Percentiles rank a stretch among this genome's conserved stretches.
phyloP scores from a whole-genome alignment of 2,888 invertebrate genomes.

The Scaptomyza flava region DNA sequence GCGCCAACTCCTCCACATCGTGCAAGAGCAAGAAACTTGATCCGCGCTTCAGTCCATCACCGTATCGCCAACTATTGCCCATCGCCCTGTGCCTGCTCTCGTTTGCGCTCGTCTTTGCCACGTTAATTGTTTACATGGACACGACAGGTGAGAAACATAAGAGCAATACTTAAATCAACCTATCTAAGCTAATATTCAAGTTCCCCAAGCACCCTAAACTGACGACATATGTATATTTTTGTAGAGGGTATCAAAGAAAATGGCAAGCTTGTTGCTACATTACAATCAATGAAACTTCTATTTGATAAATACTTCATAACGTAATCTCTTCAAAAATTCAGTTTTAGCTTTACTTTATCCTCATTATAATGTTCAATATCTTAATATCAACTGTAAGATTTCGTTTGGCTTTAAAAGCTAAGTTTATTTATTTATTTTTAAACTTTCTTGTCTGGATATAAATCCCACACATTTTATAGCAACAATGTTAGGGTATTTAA shows the following conservation, averaged over 20 bases:
- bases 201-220: not conserved
- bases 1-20: conserved; percentile 47
- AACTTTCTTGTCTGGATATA: too few relatives aligned
- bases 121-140: conserved; percentile 92
- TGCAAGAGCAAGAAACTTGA: conserved; percentile 84
- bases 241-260: not conserved
- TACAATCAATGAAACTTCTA: too few relatives aligned
- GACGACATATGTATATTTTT: not conserved
- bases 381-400: too few relatives aligned
- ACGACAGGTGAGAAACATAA: conserved; percentile 87
- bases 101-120: conserved; percentile 92
- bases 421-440: too few relatives aligned
- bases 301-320: too few relatives aligned
- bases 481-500: conserved; percentile 11
- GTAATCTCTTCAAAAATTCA: too few relatives aligned
- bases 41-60: conserved; percentile 83
- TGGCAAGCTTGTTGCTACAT: too few relatives aligned
- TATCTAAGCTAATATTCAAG: not conserved
- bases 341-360: too few relatives aligned
- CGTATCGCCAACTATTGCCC: conserved; percentile 86
- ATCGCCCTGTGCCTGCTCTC: conserved; percentile 90
- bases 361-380: not conserved
- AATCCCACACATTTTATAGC: not conserved
- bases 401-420: too few relatives aligned
- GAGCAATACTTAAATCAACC: not conserved